These are phyloP conservation scores for Toxotes jaculatrix DNA, from an alignment of 2,113 vertebrate species.

Conservation along the genomic window DNA sequence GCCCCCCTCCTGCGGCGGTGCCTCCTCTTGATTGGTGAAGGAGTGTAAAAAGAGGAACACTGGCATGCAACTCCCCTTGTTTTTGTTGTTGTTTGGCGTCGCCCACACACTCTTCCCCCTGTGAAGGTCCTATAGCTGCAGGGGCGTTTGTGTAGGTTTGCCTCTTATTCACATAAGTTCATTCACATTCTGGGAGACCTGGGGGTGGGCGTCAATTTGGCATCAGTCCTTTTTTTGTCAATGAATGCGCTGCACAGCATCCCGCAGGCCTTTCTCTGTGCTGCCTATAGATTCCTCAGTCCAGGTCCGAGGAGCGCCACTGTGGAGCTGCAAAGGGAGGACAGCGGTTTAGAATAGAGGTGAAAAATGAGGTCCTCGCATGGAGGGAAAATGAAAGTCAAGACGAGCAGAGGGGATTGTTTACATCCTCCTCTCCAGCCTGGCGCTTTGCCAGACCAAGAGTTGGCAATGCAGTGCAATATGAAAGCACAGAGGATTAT, in stretches of 20 bases:
- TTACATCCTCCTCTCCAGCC: constrained; percentile 52
- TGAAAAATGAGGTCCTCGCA: constrained; percentile 76
- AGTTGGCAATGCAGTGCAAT: constrained; percentile 52
- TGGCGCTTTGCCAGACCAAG: constrained; percentile 57
- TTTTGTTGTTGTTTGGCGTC: constrained; percentile 79
- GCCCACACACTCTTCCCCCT: constrained; percentile 75
- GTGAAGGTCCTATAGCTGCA: constrained; percentile 72
- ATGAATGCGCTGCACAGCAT: constrained; percentile 72
- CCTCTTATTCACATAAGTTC: constrained; percentile 82
- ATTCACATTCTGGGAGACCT: constrained; percentile 84
- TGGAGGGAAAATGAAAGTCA: constrained; percentile 56
- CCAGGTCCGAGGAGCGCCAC: constrained; percentile 57
- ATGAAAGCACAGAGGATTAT: constrained; percentile 56
- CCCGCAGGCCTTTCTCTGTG: constrained; percentile 73
- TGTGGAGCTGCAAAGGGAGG: constrained; percentile 57
- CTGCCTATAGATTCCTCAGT: constrained; percentile 69
- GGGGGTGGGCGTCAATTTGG: constrained; percentile 81
- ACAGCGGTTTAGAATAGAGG: constrained; percentile 67
- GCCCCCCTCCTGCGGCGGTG: constrained; percentile 53
- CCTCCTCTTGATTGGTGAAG: constrained; percentile 66
- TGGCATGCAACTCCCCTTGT: constrained; percentile 68
- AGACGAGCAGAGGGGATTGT: constrained; percentile 52
- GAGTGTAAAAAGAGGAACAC: constrained; percentile 60
- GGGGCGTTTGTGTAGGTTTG: constrained; percentile 83
- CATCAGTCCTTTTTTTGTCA: constrained; percentile 67